Percentiles rank a stretch among this genome's conserved stretches.
These are phyloP conservation scores for Nomia melanderi DNA, from an alignment of 1,140 invertebrate genomes.

Conservation along the genomic window DNA sequence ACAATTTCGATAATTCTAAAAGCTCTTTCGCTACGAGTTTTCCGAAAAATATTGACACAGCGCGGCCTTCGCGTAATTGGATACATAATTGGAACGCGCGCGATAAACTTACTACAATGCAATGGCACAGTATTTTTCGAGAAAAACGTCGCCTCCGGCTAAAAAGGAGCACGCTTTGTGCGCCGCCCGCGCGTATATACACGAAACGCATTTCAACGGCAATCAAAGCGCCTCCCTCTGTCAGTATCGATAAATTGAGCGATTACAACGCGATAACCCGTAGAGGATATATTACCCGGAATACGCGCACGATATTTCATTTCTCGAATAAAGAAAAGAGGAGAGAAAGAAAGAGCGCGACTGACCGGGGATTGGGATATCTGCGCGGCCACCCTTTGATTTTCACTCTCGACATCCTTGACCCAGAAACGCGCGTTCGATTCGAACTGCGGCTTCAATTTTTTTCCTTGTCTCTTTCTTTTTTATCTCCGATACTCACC, in stretches of 20 bases:
- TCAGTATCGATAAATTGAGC: slow-evolving; percentile 48
- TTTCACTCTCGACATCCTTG: slow-evolving; percentile 69
- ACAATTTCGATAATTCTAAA: too few species aligned
- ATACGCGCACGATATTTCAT: slow-evolving; percentile 61
- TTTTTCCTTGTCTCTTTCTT: slow-evolving; percentile 44
- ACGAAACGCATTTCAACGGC: not conserved
- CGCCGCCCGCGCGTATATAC: not conserved
- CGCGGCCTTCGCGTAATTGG: too few species aligned
- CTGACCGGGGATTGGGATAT: slow-evolving; percentile 36
- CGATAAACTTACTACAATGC: too few species aligned
- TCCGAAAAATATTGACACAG: too few species aligned
- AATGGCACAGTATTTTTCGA: not conserved
- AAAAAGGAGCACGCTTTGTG: slow-evolving; percentile 14
- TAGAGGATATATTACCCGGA: slow-evolving; percentile 35
- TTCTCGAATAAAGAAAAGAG: slow-evolving; percentile 35
- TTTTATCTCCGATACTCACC: slow-evolving; percentile 60
- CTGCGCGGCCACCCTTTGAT: slow-evolving; percentile 59
- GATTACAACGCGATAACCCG: slow-evolving; percentile 42
- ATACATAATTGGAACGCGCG: too few species aligned
- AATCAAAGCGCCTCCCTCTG: slow-evolving; percentile 31
- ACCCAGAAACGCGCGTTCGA: slow-evolving; percentile 64
- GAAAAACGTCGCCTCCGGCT: not conserved
- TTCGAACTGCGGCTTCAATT: slow-evolving; percentile 65
- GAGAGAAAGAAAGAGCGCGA: slow-evolving; percentile 49
- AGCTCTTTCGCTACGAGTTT: too few species aligned